These are phyloP conservation scores for Tolmerus cingulatus DNA, from an alignment of 2,888 invertebrate genomes.

Conservation along the genomic window DNA sequence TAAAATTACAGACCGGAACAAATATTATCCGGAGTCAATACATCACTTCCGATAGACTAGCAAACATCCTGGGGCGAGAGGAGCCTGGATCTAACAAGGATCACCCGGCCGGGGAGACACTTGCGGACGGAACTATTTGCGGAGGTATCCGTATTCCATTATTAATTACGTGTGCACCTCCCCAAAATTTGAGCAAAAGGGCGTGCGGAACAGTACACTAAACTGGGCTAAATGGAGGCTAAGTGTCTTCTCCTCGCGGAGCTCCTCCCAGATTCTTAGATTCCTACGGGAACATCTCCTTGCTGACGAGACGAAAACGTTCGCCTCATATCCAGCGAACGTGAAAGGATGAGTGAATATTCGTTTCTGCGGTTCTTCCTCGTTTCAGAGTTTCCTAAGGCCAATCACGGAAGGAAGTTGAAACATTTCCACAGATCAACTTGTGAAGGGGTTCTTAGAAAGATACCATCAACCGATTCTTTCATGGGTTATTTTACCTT, in stretches of 20 bases:
- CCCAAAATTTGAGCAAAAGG: background rate
- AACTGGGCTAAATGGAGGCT: background rate
- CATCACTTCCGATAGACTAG: background rate
- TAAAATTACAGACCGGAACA: slow-evolving; percentile 2
- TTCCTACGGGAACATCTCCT: background rate
- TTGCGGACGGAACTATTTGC: background rate
- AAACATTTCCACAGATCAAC: background rate
- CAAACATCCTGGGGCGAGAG: background rate
- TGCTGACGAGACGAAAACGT: background rate
- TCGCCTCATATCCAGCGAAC: background rate
- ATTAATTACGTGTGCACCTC: background rate
- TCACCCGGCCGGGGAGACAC: background rate
- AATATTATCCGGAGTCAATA: background rate
- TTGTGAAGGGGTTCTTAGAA: background rate
- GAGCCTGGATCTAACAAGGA: background rate
- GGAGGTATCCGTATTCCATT: background rate
- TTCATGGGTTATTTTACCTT: background rate
- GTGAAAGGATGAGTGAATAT: background rate
- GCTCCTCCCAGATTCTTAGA: background rate
- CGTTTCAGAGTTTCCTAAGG: background rate
- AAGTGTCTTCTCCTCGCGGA: background rate
- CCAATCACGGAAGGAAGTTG: background rate
- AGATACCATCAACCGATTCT: background rate
- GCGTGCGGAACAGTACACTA: background rate
- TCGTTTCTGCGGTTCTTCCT: background rate